phyloP scores from a whole-genome alignment of 2,113 vertebrate species.

The rat (Rattus norvegicus) region GRCr8 NC_086019.1:115233001-115233500 shows the following conservation, averaged over 20 bases:
- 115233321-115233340: neutral
- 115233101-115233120: neutral
- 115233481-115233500: neutral
- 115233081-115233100: neutral
- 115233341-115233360: neutral
- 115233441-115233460: neutral
- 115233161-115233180: neutral
- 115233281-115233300: neutral
- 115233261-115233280: fast-evolving
- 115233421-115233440: neutral
- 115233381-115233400: neutral
- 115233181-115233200: neutral
- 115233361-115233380: neutral
- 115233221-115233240: neutral
- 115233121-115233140: neutral
- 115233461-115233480: neutral
- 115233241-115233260: neutral
- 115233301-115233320: neutral
- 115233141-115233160: neutral
- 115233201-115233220: neutral
- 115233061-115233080: too few species aligned
- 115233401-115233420: neutral
- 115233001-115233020: too few species aligned
- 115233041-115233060: too few species aligned
- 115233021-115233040: too few species aligned